These are phyloP conservation scores for Papilio polytes DNA, from an alignment of 1,140 invertebrate species.

Conservation along the genomic window DNA sequence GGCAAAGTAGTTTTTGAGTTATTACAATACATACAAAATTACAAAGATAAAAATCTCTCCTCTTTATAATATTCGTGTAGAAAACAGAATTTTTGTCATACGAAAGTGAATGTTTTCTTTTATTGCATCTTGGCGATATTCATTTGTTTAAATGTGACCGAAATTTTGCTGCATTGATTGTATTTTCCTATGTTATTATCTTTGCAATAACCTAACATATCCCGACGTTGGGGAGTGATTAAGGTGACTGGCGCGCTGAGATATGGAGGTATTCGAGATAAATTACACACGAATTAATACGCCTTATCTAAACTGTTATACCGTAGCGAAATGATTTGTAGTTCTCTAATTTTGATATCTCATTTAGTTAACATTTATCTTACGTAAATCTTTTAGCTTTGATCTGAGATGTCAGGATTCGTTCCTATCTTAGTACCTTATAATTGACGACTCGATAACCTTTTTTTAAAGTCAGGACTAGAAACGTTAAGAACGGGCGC, in stretches of 20 bases:
- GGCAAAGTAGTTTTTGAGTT: too few species aligned
- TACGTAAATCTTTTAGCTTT: background rate
- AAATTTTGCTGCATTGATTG: background rate
- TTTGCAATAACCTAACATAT: background rate
- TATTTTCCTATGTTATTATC: slow-evolving; percentile 27
- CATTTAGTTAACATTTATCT: background rate
- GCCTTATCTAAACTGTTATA: slow-evolving; percentile 33
- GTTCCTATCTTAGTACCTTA: too few species aligned
- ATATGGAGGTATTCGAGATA: slow-evolving; percentile 40
- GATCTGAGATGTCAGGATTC: too few species aligned
- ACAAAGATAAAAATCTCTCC: too few species aligned
- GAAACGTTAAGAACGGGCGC: too few species aligned
- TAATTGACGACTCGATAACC: too few species aligned
- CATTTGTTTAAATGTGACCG: too few species aligned
- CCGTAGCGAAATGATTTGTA: background rate
- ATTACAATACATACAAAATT: too few species aligned
- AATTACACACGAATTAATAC: slow-evolving; percentile 40
- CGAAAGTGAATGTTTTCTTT: too few species aligned
- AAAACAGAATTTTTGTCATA: too few species aligned
- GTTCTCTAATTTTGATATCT: slow-evolving; percentile 3
- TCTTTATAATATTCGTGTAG: too few species aligned
- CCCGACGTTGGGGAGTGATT: slow-evolving; percentile 36
- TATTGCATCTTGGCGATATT: background rate
- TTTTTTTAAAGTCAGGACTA: too few species aligned
- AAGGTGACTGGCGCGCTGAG: slow-evolving; percentile 36